Evolutionary conservation across 2,888 invertebrate genomes (phyloP), one percentile per base, ranked within the genome.

Genomic region (Eucera pruinosa): DNA sequence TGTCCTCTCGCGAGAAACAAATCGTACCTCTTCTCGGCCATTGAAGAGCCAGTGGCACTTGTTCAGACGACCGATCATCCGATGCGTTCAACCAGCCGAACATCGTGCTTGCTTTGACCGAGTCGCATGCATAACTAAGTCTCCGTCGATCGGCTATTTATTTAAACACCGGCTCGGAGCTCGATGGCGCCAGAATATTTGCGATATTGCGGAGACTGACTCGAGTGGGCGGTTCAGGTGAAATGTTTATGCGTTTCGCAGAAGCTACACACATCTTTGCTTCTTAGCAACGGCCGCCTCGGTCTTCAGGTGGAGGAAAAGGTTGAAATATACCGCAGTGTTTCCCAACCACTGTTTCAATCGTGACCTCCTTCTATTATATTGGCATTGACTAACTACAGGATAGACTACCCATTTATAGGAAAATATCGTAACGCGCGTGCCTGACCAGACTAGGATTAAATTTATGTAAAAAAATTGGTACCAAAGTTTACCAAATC

Each of bases 91-190:
- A 11, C 33, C 58, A 39, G 50, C 50, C 66, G 36, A 39, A 23
- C 47, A 6, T 68, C 73, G 55, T 36, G 27, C 52, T 25, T 23
- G 65, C 39, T 55, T 61, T 65, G 54, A 52, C 58, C 62, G 36
- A 67, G 55, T 58, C 67, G 80, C 75, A 76, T 79, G 70, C 70
- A 79, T 79, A 80, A 80, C 60, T 71, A 79, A 80, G 52, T 54
- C 41, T 43, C 11, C 27, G 62, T 36, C 64, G 71, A 76, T 78
- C 70, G 77, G 57, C 41, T 76, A 70, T 78, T 78, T 76, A 60
- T 70, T 76, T 74, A 70, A 54, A 76, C 50, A 27, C 52, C 23
- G 27, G 39, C 43, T 18, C 2, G 43, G 39, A 47, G 48, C 52
- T 55, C 66, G 68, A 66, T 71, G 71, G 71, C 60, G 77, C 61